Evolutionary conservation across 1,140 invertebrate genomes (phyloP).

Genomic region (Magallana gigas): DNA sequence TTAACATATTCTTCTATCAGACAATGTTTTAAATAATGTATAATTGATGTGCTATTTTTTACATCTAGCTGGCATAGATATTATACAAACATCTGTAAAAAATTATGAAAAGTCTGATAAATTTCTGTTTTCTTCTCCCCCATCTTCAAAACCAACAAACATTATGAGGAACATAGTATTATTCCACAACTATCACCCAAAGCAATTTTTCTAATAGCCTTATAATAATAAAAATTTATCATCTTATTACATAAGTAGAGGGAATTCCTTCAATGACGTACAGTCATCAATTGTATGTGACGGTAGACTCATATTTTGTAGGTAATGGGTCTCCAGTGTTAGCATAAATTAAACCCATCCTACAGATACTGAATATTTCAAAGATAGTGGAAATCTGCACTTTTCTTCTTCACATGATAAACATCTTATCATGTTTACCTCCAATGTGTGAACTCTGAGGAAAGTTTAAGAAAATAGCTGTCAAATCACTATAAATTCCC

Average conservation of each 20-base stretch:
- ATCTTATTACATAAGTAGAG: constrained; percentile 8
- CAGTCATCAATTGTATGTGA: constrained; percentile 15
- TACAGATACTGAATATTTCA: not conserved
- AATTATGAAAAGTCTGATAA: not conserved
- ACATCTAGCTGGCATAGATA: no score
- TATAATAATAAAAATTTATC: not conserved
- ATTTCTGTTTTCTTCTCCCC: no score
- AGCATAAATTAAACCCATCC: not conserved
- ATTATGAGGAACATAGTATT: not conserved
- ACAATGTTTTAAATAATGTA: no score
- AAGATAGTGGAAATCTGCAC: not conserved
- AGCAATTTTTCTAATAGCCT: not conserved
- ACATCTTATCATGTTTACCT: constrained; percentile 16
- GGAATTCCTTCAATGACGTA: not conserved
- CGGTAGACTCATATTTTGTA: not conserved
- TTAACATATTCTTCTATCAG: no score
- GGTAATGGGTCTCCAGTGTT: not conserved
- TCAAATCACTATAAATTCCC: not conserved
- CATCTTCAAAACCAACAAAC: not conserved
- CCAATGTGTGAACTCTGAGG: constrained; percentile 20
- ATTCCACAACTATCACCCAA: not conserved
- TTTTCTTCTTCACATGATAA: not conserved
- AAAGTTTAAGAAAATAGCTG: constrained; percentile 15
- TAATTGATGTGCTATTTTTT: no score
- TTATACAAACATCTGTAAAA: not conserved